Percentiles rank a stretch among this genome's conserved stretches.
These are phyloP conservation scores for Xenopus borealis DNA, from an alignment of 2,113 vertebrate species.

Conservation along the genomic window DNA sequence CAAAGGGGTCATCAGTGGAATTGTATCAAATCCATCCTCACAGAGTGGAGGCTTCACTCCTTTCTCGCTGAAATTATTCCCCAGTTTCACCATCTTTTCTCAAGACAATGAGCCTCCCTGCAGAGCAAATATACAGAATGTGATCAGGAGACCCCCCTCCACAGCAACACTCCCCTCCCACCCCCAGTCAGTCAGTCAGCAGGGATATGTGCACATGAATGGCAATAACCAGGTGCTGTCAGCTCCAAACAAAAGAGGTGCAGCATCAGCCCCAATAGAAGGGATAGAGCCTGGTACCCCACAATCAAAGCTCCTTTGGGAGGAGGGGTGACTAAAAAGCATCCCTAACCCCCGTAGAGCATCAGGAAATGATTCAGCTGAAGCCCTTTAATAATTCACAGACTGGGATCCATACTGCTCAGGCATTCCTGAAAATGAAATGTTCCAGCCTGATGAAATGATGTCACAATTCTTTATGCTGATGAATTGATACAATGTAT, in stretches of 20 bases:
- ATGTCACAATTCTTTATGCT: neutral
- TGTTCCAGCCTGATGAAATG: neutral
- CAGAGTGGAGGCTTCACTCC: conserved; percentile 74
- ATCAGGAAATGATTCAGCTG: conserved; percentile 17
- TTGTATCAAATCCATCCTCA: conserved; percentile 94
- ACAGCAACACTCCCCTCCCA: neutral
- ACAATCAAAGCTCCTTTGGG: neutral
- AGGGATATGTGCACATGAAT: conserved; percentile 13
- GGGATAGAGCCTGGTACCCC: neutral
- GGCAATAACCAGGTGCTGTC: conserved; percentile 19
- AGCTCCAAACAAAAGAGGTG: conserved; percentile 31
- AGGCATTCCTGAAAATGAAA: neutral
- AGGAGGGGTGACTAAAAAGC: neutral
- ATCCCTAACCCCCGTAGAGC: neutral
- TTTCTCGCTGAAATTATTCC: conserved; percentile 90
- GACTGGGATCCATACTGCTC: neutral
- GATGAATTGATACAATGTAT: too few relatives aligned
- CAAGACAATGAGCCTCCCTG: conserved; percentile 45
- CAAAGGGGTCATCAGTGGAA: conserved; percentile 89
- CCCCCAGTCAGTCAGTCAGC: neutral
- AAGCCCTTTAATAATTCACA: conserved; percentile 30
- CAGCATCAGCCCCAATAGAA: neutral
- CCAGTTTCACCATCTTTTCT: conserved; percentile 87
- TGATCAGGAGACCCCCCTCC: neutral
- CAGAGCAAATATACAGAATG: conserved; percentile 10